These are phyloP conservation scores for Amia ocellicauda DNA, from an alignment of 2,113 vertebrate genomes.

Conservation along the genomic window DNA sequence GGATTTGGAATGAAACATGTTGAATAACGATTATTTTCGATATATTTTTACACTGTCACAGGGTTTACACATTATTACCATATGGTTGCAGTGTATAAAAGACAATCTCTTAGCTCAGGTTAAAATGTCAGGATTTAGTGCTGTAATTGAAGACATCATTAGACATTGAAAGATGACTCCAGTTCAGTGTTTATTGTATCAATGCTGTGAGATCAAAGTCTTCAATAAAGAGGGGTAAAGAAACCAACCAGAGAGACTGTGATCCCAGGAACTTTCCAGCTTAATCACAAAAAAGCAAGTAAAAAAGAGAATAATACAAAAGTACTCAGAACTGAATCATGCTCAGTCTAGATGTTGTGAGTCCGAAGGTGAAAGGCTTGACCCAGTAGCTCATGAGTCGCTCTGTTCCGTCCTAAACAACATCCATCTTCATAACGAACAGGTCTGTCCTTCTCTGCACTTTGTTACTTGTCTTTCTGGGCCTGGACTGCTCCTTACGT, in stretches of 20 bases:
- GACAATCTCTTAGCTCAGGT: slow-evolving; percentile 6
- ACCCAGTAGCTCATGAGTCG: too few species aligned
- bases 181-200: slow-evolving; percentile 4
- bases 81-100: neutral
- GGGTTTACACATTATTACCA: neutral
- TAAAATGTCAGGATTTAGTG: slow-evolving; percentile 8
- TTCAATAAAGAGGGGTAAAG: neutral
- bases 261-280: slow-evolving; percentile 1
- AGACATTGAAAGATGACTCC: slow-evolving; percentile 6
- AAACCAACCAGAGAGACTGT: neutral
- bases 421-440: too few species aligned
- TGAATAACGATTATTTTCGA: neutral
- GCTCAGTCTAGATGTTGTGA: too few species aligned
- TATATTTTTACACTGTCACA: neutral
- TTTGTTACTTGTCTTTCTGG: too few species aligned
- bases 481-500: too few species aligned
- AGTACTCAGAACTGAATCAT: too few species aligned
- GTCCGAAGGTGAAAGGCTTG: too few species aligned
- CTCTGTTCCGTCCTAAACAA: too few species aligned
- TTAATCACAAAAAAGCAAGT: too few species aligned
- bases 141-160: slow-evolving; percentile 16
- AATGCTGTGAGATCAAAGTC: slow-evolving; percentile 5
- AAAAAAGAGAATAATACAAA: too few species aligned
- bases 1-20: neutral
- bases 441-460: too few species aligned